A percentile compares a stretch with the other conserved stretches of the same genome.
These are phyloP conservation scores for Acanthochromis polyacanthus DNA, from an alignment of 2,113 vertebrate genomes.

Conservation along the genomic window DNA sequence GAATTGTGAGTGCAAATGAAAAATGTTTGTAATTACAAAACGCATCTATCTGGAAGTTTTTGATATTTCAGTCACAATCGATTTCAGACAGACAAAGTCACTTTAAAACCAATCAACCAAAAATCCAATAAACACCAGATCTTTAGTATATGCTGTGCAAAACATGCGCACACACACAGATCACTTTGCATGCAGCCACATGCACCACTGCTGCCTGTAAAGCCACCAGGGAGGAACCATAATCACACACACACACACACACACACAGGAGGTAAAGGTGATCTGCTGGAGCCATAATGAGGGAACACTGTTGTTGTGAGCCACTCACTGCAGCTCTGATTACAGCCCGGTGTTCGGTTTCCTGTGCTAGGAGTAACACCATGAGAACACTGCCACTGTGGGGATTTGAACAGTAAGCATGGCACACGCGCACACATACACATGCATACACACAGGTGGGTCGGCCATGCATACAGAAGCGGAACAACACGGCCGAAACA, in stretches of 20 bases:
- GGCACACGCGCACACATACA: constrained; percentile 17
- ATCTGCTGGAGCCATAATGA: constrained; percentile 75
- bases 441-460: constrained; percentile 14
- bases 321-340: constrained; percentile 79
- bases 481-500: constrained; percentile 50
- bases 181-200: constrained; percentile 42
- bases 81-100: constrained; percentile 6
- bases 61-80: neutral
- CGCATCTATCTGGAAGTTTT: neutral
- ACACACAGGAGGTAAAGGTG: constrained; percentile 69
- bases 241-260: constrained; percentile 42
- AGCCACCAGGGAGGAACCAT: constrained; percentile 37
- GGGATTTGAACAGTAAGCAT: constrained; percentile 43
- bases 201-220: constrained; percentile 39
- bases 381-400: constrained; percentile 51
- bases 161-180: neutral
- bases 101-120: constrained; percentile 26
- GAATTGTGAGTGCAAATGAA: neutral
- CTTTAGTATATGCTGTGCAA: constrained; percentile 21
- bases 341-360: constrained; percentile 77
- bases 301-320: constrained; percentile 78
- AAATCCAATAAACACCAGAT: constrained; percentile 35
- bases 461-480: constrained; percentile 20
- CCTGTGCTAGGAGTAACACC: constrained; percentile 76
- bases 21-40: neutral